These are phyloP conservation scores for Tarsius wallacei DNA, from an alignment of 2,797 vertebrate species.

Conservation along the genomic window DNA sequence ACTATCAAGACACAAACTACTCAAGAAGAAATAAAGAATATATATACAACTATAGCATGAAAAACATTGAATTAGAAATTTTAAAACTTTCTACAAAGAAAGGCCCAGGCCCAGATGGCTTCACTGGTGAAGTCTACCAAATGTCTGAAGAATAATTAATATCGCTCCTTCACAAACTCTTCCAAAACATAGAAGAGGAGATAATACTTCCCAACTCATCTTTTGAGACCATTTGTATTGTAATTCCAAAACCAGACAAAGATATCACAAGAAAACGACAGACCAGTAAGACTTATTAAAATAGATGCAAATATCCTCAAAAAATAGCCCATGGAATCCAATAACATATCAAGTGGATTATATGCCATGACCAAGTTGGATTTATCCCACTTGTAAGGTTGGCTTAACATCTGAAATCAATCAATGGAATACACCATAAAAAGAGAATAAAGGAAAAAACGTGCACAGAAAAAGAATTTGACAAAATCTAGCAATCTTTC, in stretches of 20 bases:
- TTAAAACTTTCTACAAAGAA: slow-evolving; percentile 36
- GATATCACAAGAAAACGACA: slow-evolving; percentile 15
- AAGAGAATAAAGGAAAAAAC: slow-evolving; percentile 38
- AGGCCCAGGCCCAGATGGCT: not conserved
- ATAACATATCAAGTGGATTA: not conserved
- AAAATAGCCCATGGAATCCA: slow-evolving; percentile 20
- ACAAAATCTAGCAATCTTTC: not conserved
- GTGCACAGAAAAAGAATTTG: not conserved
- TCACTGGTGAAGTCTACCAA: slow-evolving; percentile 9
- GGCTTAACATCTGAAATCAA: slow-evolving; percentile 41
- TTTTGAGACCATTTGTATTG: not conserved
- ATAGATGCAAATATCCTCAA: not conserved
- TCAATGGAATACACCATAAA: not conserved
- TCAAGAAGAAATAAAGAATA: slow-evolving; percentile 28
- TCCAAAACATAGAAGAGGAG: not conserved
- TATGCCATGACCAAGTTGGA: not conserved
- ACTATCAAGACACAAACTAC: slow-evolving; percentile 21
- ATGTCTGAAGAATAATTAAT: slow-evolving; percentile 15
- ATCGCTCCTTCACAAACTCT: slow-evolving; percentile 9
- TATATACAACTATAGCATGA: slow-evolving; percentile 29
- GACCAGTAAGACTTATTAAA: not conserved
- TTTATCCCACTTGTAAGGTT: slow-evolving; percentile 16
- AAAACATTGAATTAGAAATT: not conserved
- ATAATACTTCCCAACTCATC: not conserved
- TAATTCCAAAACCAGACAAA: not conserved